Evolutionary conservation across 2,888 invertebrate genomes (phyloP), one percentile per base, ranked within the genome.

Genomic region (Parascotia fuliginaria): DNA sequence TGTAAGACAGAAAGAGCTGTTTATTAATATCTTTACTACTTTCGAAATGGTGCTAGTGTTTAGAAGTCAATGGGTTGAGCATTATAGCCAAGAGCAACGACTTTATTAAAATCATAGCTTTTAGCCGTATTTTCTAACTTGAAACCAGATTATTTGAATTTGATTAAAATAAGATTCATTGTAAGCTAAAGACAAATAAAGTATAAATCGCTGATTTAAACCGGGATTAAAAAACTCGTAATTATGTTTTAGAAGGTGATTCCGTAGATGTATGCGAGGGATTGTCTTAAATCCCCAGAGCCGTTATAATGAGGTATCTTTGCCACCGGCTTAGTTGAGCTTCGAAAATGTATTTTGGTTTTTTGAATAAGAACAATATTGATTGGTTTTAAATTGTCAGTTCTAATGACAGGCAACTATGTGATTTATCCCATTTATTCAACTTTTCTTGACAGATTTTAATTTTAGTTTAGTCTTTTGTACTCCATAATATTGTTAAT

Each of bases 161-260:
- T n/a, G n/a, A n/a, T n/a, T n/a, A n/a, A n/a, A n/a, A n/a, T n/a
- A n/a, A n/a, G n/a, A n/a, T n/a, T n/a, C n/a, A n/a, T n/a, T n/a
- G n/a, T 16, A 22, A 41, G 6, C 12, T 19, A 36, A 53, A 64
- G 33, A 50, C 48, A 55, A 55, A 59, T 58, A 73, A 62, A 67
- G 60, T 52, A 65, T 70, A 67, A 71, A 67, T 62, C 67, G 48
- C 47, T 42, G 46, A 60, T 54, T 69, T 54, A 57, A 13, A 52
- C 63, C 31, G 55, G 54, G 70, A 75, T 75, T 72, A 70, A 64
- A 74, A 77, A 73, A 70, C 75, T 56, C 65, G 71, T 76, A 74
- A 74, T 60, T 58, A 75, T 75, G 68, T 68, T 76, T 73, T 74
- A 79, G 70, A 64, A 43, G 60, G 61, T 56, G 65, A 65, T 73